Conservation (phyloP, 2,113 vertebrate genomes). For the Brachypodius melanocephalos region DNA sequence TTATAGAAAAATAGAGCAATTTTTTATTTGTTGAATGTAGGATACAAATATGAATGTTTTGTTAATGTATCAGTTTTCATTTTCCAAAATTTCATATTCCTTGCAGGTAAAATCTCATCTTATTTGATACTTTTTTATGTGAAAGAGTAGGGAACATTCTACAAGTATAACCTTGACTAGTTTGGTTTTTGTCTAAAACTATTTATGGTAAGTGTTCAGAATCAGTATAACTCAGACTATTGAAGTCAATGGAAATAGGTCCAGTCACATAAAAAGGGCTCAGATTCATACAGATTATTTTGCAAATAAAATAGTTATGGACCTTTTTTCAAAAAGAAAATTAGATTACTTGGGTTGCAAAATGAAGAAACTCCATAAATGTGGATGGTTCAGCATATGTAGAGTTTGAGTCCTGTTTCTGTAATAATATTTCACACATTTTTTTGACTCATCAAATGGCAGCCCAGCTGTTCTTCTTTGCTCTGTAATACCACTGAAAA, state of each 20-base stretch:
- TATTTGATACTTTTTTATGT: neutral
- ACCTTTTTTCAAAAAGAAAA: neutral
- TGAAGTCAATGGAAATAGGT: neutral
- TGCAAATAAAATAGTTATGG: neutral
- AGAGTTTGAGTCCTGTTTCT: neutral
- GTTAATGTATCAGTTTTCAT: neutral
- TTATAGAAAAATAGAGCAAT: neutral
- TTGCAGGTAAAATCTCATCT: neutral
- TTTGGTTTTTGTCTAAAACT: neutral
- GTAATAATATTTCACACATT: neutral
- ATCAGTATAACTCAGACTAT: neutral
- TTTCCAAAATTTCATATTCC: neutral
- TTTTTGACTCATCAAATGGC: neutral
- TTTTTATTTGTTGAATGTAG: neutral
- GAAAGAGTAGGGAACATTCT: neutral
- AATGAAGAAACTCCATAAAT: neutral
- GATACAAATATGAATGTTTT: neutral
- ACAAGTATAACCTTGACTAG: neutral
- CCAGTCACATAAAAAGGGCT: neutral
- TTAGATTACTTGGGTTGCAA: neutral
- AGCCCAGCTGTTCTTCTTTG: constrained; percentile 44
- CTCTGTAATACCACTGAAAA: neutral
- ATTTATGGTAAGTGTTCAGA: neutral
- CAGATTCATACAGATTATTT: neutral
- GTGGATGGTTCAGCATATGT: neutral